Conservation (phyloP, 2,888 invertebrate species). For the Nemotelus pantherinus region DNA sequence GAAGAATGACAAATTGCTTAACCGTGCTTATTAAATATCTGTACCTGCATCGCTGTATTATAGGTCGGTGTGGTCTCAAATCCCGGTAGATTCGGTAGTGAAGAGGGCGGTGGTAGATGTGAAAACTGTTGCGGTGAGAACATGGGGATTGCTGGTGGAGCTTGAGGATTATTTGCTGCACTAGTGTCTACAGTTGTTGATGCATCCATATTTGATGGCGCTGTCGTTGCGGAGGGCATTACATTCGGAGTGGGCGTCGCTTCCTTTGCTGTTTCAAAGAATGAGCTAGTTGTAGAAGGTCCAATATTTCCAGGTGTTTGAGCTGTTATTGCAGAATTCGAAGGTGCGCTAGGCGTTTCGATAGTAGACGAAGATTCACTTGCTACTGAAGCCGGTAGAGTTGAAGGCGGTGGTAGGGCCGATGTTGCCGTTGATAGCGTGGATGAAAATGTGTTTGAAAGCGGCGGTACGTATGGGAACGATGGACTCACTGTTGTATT, state of each 20-base stretch:
- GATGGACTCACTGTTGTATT: slow-evolving; percentile 56
- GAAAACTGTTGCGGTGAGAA: slow-evolving; percentile 63
- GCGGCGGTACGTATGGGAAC: slow-evolving; percentile 64
- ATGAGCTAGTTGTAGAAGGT: slow-evolving; percentile 45
- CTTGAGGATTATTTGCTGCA: slow-evolving; percentile 37
- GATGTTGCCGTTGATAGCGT: slow-evolving; percentile 27
- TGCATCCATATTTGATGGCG: slow-evolving; percentile 39
- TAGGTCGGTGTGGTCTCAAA: slow-evolving; percentile 54
- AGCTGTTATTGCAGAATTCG: slow-evolving; percentile 14
- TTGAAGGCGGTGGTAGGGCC: slow-evolving; percentile 34
- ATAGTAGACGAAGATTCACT: not conserved
- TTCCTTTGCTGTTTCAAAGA: slow-evolving; percentile 48
- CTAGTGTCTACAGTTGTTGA: not conserved
- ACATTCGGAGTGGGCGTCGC: not conserved
- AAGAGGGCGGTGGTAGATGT: slow-evolving; percentile 66
- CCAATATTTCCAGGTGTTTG: slow-evolving; percentile 42
- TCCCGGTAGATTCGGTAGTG: slow-evolving; percentile 67
- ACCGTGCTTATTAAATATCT: not conserved
- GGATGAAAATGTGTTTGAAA: slow-evolving; percentile 60
- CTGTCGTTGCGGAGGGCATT: slow-evolving; percentile 7
- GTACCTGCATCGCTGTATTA: slow-evolving; percentile 11
- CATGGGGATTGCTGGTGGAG: slow-evolving; percentile 55
- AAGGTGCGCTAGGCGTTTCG: slow-evolving; percentile 25
- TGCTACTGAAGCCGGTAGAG: not conserved
- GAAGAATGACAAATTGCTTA: not conserved